Evolutionary conservation across 2,888 invertebrate genomes (phyloP), one percentile per base, ranked within the genome.

Genomic region (Ornithoptera priamus): DNA sequence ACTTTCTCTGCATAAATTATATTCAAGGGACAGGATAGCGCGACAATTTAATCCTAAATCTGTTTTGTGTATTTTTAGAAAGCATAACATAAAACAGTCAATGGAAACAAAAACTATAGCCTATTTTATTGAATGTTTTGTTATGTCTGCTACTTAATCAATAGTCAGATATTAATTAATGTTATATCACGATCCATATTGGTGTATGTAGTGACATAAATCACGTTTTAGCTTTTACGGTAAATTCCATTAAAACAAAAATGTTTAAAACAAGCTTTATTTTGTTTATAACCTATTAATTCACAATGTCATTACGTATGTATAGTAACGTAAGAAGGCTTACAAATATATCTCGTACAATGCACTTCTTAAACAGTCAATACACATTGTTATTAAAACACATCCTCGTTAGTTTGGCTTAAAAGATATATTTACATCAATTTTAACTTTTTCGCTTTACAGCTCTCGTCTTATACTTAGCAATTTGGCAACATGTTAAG

Each of bases 231-330:
- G n/a, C n/a, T 53, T 5, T n/a, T 53, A n/a, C 6, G 53, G 53
- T 53, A n/a, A 53, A 1, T 5, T 59, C 22, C 22, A 71, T 10
- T 22, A 65, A 84, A 77, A 85, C 83, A 82, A 73, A 78, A 68
- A 17, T 78, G 71, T 89, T 90, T 87, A 86, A 91, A 92, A 92
- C 92, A 92, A 92, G 92, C 92, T 91, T 92, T 92, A 91, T 91
- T 92, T 83, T 83, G 75, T 85, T 77, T 77, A 82, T 87, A 85
- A 80, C 82, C 87, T 90, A 91, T 79, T 83, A 81, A 81, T 80
- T 80, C 81, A 85, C 85, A 85, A 77, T 80, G 82, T 82, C 73
- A 74, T 85, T 82, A 86, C 81, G 81, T 82, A 80, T 83, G 81
- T 82, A 80, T 83, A 80, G 75, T 84, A 83, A 86, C 81, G 83